Base-by-base conservation (phyloP, 2,888 invertebrate species). In the Nemapogon koenigi region DNA sequence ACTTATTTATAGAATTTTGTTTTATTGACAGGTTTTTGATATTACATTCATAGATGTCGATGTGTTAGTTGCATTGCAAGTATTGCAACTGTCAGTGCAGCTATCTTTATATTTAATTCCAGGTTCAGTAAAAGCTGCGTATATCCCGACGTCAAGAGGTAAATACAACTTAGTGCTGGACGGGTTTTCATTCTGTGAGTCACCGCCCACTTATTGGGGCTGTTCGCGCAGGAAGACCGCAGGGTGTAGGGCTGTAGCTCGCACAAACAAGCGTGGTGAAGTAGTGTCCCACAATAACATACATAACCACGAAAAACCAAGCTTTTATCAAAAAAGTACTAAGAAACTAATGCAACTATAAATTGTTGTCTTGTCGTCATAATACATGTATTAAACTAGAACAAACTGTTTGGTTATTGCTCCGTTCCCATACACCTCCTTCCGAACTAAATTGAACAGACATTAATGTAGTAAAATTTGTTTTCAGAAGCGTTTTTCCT, bases 401-500 rank as follows among this genome's bases (percentile, higher is more conserved):
- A n/a, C n/a, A n/a, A n/a, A n/a, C n/a, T n/a, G n/a, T n/a, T n/a
- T n/a, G n/a, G n/a, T n/a, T n/a, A n/a, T n/a, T n/a, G n/a, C n/a
- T n/a, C n/a, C n/a, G n/a, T n/a, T n/a, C n/a, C n/a, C n/a, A n/a
- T n/a, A n/a, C n/a, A n/a, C n/a, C n/a, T n/a, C n/a, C n/a, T n/a
- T n/a, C n/a, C n/a, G n/a, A 22, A 22, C 22, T 22, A 22, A 22
- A 22, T 22, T 7, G 10, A 22, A 22, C 6, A 22, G 22, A 6
- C 6, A 22, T 7, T 22, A 22, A 7, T 22, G 10, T 22, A 22
- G 10, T 22, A 7, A 7, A 3, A 13, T 19, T 33, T 14, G 2
- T 46, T 62, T 60, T 42, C 73, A 78, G 73, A 66, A 47, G 72
- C 75, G 1, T 78, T 71, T 55, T 78, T 67, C 49, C 51, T 78